Evolutionary conservation across 2,888 invertebrate genomes (phyloP).

Genomic region (Cerastoderma edule): DNA sequence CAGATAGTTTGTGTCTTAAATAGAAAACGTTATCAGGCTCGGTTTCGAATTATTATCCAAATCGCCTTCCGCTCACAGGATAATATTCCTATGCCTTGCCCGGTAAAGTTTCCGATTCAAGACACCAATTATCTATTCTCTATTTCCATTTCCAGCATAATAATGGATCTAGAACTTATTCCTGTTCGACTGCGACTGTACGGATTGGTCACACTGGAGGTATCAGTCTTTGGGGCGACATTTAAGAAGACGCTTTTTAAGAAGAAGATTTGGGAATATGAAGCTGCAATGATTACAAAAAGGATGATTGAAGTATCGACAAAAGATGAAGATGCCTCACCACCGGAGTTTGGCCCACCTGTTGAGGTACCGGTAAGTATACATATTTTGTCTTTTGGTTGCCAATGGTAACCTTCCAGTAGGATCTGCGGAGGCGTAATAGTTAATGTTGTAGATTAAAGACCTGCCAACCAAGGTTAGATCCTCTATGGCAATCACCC

Average conservation of each 20-base stretch:
- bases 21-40: too few species aligned
- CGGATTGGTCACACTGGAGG: slow-evolving; percentile 55
- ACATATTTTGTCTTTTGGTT: background rate
- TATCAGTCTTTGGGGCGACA: slow-evolving; percentile 24
- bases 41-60: too few species aligned
- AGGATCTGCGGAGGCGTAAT: too few species aligned
- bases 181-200: slow-evolving; percentile 53
- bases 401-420: too few species aligned
- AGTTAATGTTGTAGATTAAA: too few species aligned
- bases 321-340: slow-evolving; percentile 58
- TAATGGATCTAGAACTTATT: slow-evolving; percentile 55
- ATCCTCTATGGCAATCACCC: too few species aligned
- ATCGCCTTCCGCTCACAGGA: too few species aligned
- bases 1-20: too few species aligned
- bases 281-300: slow-evolving; percentile 46
- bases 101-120: too few species aligned
- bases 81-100: too few species aligned
- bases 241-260: slow-evolving; percentile 54
- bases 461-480: too few species aligned
- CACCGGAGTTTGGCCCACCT: slow-evolving; percentile 47
- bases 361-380: slow-evolving; percentile 30
- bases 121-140: too few species aligned
- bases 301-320: slow-evolving; percentile 59
- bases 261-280: slow-evolving; percentile 46
- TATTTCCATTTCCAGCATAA: slow-evolving; percentile 47